Percentiles rank a stretch among this genome's conserved stretches.
Conservation (phyloP, 2,113 vertebrate genomes). For the Callospermophilus lateralis region DNA sequence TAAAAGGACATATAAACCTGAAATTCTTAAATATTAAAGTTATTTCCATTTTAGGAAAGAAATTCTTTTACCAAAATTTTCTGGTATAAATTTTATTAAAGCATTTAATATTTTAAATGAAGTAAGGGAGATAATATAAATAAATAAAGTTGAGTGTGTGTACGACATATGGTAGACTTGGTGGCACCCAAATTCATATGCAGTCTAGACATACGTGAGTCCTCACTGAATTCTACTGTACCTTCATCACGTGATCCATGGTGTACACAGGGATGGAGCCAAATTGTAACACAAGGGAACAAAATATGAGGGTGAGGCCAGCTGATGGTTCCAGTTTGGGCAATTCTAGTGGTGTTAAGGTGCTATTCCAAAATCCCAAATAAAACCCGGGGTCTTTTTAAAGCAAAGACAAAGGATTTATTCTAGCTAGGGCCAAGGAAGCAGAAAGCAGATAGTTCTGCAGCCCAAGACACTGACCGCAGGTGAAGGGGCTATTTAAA, state of each 20-base stretch:
- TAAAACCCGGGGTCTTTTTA: too few species aligned
- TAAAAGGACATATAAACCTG: neutral
- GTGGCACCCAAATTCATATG: neutral
- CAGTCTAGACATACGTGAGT: neutral
- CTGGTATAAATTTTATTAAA: slow-evolving; percentile 36
- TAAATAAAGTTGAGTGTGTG: neutral
- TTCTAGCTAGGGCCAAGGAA: too few species aligned
- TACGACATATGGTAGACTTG: neutral
- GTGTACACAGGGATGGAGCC: neutral
- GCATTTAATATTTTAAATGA: slow-evolving; percentile 32
- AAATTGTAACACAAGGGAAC: neutral
- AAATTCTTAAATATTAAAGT: slow-evolving; percentile 27
- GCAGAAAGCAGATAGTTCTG: too few species aligned
- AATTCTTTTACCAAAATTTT: neutral
- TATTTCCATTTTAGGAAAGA: slow-evolving; percentile 38
- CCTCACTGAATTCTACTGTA: neutral
- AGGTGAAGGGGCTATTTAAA: too few species aligned
- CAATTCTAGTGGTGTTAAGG: neutral
- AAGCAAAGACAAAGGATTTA: too few species aligned
- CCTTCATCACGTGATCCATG: too few species aligned
- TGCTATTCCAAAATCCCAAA: too few species aligned
- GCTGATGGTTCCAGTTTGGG: neutral
- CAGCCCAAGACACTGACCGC: too few species aligned
- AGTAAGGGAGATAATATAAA: neutral
- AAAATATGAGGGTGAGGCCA: neutral